A percentile compares a stretch with the other conserved stretches of the same genome.
Conservation (phyloP, 1,140 invertebrate genomes). For the Bombus confusus region DNA sequence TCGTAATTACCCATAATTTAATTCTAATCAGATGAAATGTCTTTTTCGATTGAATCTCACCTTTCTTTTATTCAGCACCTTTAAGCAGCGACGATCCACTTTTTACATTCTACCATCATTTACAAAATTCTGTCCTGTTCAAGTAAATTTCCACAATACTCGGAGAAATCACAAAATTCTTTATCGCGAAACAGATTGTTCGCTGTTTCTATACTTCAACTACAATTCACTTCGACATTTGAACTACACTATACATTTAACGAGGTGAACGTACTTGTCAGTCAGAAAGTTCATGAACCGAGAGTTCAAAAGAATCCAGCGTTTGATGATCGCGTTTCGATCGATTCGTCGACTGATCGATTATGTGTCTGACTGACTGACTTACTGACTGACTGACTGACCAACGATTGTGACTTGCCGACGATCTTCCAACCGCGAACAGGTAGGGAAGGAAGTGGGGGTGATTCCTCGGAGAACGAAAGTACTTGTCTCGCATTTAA, state of each 20-base stretch:
- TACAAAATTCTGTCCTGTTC: neutral
- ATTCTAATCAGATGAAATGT: too few species aligned
- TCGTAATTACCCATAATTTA: too few species aligned
- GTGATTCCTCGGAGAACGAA: conserved; percentile 32
- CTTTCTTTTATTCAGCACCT: neutral
- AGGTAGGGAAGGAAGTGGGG: conserved; percentile 46
- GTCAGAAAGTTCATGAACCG: neutral
- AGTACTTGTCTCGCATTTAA: conserved; percentile 35
- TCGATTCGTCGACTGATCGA: conserved; percentile 34
- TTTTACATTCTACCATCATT: neutral
- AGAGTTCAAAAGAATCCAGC: neutral
- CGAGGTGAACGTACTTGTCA: neutral
- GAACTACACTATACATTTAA: neutral
- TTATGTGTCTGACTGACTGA: conserved; percentile 36
- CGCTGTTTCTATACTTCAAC: neutral
- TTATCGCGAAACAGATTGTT: neutral
- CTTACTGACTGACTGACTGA: conserved; percentile 59
- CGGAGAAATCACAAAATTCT: neutral
- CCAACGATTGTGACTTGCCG: conserved; percentile 46
- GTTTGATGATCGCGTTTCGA: neutral
- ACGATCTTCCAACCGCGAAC: conserved; percentile 13
- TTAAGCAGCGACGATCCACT: neutral
- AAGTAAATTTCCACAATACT: neutral
- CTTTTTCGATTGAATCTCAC: too few species aligned
- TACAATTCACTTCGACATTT: too few species aligned